Percentiles rank a stretch among this genome's conserved stretches.
phyloP scores from a whole-genome alignment of 2,113 vertebrate species.

The Myotis lucifugus region DNA sequence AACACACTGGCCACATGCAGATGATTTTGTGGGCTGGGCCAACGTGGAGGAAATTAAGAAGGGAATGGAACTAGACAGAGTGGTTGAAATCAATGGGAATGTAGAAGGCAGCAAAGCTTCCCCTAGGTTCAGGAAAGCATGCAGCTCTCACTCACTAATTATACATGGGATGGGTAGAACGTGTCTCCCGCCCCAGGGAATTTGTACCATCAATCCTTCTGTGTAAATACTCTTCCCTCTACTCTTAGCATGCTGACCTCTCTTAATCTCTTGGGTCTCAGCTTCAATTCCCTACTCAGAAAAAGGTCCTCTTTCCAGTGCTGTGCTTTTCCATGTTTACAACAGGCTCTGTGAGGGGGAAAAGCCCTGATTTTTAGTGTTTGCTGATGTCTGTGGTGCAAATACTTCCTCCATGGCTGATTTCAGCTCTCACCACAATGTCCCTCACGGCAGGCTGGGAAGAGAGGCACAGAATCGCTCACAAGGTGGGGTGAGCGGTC shows the following conservation, averaged over 20 bases:
- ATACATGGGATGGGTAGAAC: not conserved
- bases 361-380: not conserved
- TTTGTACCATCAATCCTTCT: too few relatives aligned
- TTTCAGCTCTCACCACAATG: not conserved
- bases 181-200: not conserved
- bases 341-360: not conserved
- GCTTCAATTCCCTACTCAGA: not conserved
- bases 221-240: too few relatives aligned
- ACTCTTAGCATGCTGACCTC: too few relatives aligned
- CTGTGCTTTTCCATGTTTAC: not conserved
- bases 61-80: too few relatives aligned
- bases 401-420: not conserved
- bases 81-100: not conserved
- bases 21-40: too few relatives aligned
- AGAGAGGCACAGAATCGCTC: rapidly evolving
- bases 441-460: not conserved
- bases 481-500: rapidly evolving
- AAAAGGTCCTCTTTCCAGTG: not conserved
- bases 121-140: not conserved
- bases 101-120: not conserved
- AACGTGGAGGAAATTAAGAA: not conserved
- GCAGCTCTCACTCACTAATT: too few relatives aligned
- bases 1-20: not conserved
- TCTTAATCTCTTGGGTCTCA: not conserved
- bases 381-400: not conserved